Evolutionary conservation across 2,888 invertebrate species (phyloP).

Genomic region (Xanthostigma xanthostigma): DNA sequence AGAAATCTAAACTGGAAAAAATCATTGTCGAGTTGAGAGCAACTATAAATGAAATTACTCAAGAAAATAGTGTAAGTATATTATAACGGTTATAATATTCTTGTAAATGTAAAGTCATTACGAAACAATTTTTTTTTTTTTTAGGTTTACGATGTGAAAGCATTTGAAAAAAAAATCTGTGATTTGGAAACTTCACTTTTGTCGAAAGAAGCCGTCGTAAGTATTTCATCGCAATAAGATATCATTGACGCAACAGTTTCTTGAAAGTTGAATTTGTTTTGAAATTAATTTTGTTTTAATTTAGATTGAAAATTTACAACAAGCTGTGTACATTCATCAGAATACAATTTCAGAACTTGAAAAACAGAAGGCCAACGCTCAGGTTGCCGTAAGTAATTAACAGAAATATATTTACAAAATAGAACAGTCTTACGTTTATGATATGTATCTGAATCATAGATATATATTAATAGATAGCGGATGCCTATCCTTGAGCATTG

Average conservation of each 20-base stretch:
- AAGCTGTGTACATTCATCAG: slow-evolving; percentile 4
- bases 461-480: too few relatives aligned
- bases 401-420: background rate
- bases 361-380: background rate
- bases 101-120: slow-evolving; percentile 4
- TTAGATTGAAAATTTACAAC: slow-evolving; percentile 5
- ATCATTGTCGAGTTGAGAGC: background rate
- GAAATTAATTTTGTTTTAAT: background rate
- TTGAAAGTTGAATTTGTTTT: background rate
- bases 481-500: too few relatives aligned
- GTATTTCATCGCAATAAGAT: background rate
- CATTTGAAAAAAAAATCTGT: background rate
- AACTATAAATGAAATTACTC: background rate
- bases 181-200: background rate
- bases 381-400: background rate
- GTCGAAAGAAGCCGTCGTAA: slow-evolving; percentile 4
- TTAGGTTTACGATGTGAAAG: background rate
- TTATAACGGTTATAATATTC: background rate
- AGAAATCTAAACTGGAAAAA: background rate
- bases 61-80: slow-evolving; percentile 7
- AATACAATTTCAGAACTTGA: slow-evolving; percentile 6
- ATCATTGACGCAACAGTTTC: background rate
- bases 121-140: background rate
- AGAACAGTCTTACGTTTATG: background rate
- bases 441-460: too few relatives aligned